phyloP scores from a whole-genome alignment of 2,888 invertebrate species.

The Elegia similella region DNA sequence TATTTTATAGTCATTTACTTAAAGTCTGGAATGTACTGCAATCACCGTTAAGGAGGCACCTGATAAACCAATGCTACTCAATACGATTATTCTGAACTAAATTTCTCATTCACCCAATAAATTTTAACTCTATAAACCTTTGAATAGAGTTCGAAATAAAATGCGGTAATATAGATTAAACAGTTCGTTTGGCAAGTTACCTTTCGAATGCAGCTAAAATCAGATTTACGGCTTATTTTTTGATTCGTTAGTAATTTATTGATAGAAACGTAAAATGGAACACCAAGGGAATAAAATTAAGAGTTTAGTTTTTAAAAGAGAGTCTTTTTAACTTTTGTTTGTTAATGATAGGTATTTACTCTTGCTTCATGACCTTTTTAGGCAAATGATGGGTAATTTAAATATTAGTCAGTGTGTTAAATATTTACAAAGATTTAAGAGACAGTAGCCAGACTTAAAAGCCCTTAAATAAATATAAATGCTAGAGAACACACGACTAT shows the following conservation, averaged over 20 bases:
- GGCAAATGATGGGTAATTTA: too few species aligned
- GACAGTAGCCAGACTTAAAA: too few species aligned
- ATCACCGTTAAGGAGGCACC: conserved; percentile 8
- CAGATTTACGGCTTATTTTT: background rate
- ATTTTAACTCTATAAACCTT: background rate
- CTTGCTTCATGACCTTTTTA: too few species aligned
- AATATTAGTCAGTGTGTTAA: too few species aligned
- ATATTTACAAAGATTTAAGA: too few species aligned
- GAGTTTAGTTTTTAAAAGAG: background rate
- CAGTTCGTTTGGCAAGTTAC: conserved; percentile 45
- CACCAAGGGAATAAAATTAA: background rate
- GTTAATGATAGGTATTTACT: too few species aligned
- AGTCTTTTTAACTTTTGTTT: too few species aligned
- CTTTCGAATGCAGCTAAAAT: conserved; percentile 39
- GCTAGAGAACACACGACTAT: too few species aligned
- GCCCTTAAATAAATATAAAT: too few species aligned
- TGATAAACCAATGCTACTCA: conserved; percentile 37
- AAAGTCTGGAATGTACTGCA: too few species aligned
- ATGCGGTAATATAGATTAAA: conserved; percentile 24
- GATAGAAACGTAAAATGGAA: background rate
- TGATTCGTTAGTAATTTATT: background rate
- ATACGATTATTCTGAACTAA: conserved; percentile 33
- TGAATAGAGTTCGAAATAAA: conserved; percentile 8
- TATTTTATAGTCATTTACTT: too few species aligned
- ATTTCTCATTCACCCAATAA: conserved; percentile 26